These are phyloP conservation scores for Dipodomys spectabilis DNA, from an alignment of 2,113 vertebrate genomes.

Conservation along the genomic window DNA sequence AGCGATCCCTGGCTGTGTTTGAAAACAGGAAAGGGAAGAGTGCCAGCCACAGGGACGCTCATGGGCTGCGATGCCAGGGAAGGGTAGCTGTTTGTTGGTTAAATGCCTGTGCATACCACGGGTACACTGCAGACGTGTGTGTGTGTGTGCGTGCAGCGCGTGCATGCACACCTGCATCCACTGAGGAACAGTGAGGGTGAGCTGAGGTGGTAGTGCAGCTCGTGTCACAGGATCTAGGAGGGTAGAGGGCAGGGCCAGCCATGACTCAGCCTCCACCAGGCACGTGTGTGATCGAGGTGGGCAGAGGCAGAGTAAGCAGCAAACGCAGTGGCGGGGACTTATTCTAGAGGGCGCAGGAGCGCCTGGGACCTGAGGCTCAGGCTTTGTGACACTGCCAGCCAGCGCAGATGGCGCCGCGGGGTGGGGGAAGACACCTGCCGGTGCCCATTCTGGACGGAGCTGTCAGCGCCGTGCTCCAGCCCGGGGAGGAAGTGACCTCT, in stretches of 20 bases:
- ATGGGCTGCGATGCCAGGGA: no score
- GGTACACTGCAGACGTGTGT: not conserved
- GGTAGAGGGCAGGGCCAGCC: not conserved
- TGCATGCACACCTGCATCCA: no score
- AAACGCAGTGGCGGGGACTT: no score
- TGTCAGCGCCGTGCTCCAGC: not conserved
- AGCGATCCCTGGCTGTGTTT: not conserved
- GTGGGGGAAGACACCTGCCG: not conserved
- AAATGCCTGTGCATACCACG: accelerated
- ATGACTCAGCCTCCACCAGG: not conserved
- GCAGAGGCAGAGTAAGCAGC: not conserved
- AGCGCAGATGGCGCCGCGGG: not conserved
- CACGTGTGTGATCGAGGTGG: accelerated
- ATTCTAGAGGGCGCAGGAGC: not conserved
- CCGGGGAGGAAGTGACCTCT: not conserved
- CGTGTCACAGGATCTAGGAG: not conserved
- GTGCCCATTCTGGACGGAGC: not conserved
- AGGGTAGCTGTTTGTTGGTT: not conserved
- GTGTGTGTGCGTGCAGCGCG: accelerated
- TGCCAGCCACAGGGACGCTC: not conserved
- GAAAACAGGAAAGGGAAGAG: not conserved
- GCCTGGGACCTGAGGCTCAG: not conserved
- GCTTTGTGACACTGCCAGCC: not conserved
- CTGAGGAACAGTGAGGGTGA: not conserved
- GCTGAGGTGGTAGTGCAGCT: not conserved